Conservation (phyloP, 2,113 vertebrate genomes). For the Campylomormyrus numenius region DNA sequence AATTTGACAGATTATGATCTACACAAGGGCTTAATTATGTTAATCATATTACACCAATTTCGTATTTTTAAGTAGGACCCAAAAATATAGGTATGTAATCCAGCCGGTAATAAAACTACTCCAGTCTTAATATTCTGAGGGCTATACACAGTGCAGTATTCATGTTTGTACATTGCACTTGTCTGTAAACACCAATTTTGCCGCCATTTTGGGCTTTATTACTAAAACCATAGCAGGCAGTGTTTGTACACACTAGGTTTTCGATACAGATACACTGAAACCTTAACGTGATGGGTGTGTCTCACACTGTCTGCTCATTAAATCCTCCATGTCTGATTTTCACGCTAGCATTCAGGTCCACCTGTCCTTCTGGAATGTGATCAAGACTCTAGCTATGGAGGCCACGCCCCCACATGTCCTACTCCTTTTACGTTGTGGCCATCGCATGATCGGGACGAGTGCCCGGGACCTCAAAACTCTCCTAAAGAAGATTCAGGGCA, state of each 20-base stretch:
- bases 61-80: background rate
- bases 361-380: background rate
- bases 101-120: background rate
- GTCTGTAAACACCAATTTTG: background rate
- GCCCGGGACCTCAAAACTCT: background rate
- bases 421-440: background rate
- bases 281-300: background rate
- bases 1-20: background rate
- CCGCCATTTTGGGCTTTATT: background rate
- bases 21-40: background rate
- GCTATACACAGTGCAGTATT: background rate
- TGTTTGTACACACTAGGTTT: too few species aligned
- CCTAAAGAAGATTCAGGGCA: background rate
- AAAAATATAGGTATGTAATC: background rate
- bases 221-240: background rate
- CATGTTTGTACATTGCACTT: background rate
- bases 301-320: background rate
- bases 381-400: background rate
- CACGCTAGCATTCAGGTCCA: background rate
- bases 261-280: too few species aligned
- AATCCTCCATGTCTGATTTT: background rate
- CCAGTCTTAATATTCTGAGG: background rate
- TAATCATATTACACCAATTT: background rate
- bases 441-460: background rate
- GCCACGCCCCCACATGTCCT: background rate